These are phyloP conservation scores for Cremastinae sp. DNA, from an alignment of 2,888 invertebrate species.

Conservation along the genomic window DNA sequence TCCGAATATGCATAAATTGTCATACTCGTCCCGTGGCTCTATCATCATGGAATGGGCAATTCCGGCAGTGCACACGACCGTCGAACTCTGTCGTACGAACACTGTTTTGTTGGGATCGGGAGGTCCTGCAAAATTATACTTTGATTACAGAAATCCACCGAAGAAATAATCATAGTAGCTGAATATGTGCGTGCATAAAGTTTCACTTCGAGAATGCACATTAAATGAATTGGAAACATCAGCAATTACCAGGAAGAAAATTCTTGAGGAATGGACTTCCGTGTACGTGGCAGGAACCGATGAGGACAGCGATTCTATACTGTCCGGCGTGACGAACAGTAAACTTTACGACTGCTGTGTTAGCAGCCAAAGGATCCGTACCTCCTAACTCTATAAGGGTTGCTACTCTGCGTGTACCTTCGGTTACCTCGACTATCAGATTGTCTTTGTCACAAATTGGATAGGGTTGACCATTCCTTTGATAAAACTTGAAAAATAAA, in stretches of 20 bases:
- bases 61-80: conserved; percentile 91
- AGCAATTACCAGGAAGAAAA: conserved; percentile 90
- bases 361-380: conserved; percentile 91
- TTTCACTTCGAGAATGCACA: background rate
- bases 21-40: conserved; percentile 95
- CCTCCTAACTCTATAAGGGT: conserved; percentile 94
- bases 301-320: conserved; percentile 92
- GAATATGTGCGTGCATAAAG: background rate
- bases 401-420: conserved; percentile 91
- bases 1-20: conserved; percentile 89
- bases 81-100: conserved; percentile 91
- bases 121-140: conserved; percentile 82
- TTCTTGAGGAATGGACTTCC: conserved; percentile 93
- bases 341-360: conserved; percentile 94
- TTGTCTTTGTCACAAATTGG: conserved; percentile 96
- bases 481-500: conserved; percentile 86
- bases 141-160: conserved; percentile 35
- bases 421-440: conserved; percentile 92
- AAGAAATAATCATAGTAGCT: background rate
- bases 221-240: too few species aligned
- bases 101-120: conserved; percentile 92
- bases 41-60: conserved; percentile 89
- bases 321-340: conserved; percentile 95
- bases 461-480: conserved; percentile 96
- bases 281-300: conserved; percentile 90